phyloP scores from a whole-genome alignment of 2,888 invertebrate genomes.

The Catotricha subobsoleta region DNA sequence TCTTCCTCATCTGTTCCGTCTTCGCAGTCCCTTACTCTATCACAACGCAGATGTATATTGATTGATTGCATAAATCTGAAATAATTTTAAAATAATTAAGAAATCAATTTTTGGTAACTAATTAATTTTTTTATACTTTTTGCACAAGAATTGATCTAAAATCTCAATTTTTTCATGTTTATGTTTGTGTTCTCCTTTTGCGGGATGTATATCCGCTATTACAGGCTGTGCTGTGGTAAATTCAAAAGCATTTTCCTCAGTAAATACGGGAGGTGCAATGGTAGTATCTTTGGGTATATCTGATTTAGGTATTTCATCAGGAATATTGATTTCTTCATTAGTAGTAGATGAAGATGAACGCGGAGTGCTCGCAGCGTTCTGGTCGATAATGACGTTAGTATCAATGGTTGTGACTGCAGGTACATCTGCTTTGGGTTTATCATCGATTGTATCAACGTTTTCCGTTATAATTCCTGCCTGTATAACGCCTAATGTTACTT shows the following conservation, averaged over 20 bases:
- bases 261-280: conserved; percentile 5
- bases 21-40: conserved; percentile 55
- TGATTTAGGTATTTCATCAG: neutral
- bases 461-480: neutral
- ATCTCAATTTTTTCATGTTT: too few relatives aligned
- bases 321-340: neutral
- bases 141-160: conserved; percentile 8
- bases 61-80: conserved; percentile 48
- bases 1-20: conserved; percentile 62
- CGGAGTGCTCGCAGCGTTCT: too few relatives aligned
- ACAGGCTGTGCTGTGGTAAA: neutral
- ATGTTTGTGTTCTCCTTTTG: too few relatives aligned
- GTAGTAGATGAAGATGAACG: too few relatives aligned
- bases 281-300: neutral
- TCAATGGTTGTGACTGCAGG: neutral
- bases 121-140: conserved; percentile 6
- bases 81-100: conserved; percentile 12
- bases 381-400: neutral
- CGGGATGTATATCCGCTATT: neutral
- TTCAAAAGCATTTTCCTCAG: neutral
- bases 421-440: neutral
- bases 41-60: conserved; percentile 40
- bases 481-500: neutral
- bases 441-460: too few relatives aligned
- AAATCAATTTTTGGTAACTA: too few relatives aligned